Conservation (phyloP, 2,113 vertebrate species). For the Mesocricetus auratus region DNA sequence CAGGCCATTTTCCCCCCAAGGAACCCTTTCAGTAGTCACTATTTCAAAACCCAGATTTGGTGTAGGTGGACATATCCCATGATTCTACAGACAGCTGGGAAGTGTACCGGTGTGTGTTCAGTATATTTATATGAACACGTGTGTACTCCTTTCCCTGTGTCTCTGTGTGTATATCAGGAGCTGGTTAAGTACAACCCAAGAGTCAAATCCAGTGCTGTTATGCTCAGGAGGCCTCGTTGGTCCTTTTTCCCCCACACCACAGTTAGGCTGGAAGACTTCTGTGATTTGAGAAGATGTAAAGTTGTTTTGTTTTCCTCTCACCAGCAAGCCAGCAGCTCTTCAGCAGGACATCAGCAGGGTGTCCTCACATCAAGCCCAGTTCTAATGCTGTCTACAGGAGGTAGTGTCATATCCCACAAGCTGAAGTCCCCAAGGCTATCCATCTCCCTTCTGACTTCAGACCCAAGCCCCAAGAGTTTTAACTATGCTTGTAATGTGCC, state of each 20-base stretch:
- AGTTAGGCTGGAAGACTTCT: neutral
- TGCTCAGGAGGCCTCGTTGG: neutral
- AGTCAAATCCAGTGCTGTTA: neutral
- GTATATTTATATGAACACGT: neutral
- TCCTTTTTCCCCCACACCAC: neutral
- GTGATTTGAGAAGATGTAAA: neutral
- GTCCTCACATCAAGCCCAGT: neutral
- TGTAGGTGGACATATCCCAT: neutral
- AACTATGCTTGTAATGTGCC: neutral
- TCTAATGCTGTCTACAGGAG: neutral
- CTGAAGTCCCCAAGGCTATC: neutral
- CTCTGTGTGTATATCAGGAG: neutral
- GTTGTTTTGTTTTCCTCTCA: neutral
- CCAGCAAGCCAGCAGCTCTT: too few relatives aligned
- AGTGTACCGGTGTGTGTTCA: neutral
- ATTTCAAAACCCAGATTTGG: neutral
- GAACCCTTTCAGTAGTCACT: neutral
- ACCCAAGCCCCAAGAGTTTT: neutral
- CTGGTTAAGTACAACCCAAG: neutral
- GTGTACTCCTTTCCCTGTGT: neutral
- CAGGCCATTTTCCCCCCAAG: neutral
- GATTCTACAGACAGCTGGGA: neutral
- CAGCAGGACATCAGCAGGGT: neutral
- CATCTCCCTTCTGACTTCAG: neutral
- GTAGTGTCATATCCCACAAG: neutral